These are phyloP conservation scores for Vandiemenella viatica DNA, from an alignment of 2,888 invertebrate species.

Conservation along the genomic window DNA sequence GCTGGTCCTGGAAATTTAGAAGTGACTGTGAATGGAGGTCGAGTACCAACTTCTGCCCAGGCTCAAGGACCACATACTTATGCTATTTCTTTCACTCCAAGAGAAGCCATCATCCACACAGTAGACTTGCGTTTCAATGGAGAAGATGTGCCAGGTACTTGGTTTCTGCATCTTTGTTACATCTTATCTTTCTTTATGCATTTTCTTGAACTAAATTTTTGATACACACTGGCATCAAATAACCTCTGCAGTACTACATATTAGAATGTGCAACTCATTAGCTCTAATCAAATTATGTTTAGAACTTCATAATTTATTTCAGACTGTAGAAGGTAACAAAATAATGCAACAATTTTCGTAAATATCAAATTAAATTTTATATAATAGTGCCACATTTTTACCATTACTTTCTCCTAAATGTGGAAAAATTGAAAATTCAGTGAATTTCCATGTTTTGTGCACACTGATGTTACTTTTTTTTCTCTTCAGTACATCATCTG, in stretches of 20 bases:
- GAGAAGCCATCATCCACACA: slow-evolving; percentile 77
- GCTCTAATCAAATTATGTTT: neutral
- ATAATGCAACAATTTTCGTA: too few species aligned
- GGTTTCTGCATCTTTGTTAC: too few species aligned
- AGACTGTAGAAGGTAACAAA: too few species aligned
- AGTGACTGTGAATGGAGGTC: slow-evolving; percentile 94
- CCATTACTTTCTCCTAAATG: too few species aligned
- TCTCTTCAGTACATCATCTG: too few species aligned
- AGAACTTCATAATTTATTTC: too few species aligned
- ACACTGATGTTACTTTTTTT: too few species aligned
- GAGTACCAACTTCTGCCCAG: slow-evolving; percentile 91
- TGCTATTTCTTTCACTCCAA: slow-evolving; percentile 91
- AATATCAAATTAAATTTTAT: too few species aligned
- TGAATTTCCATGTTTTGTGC: too few species aligned
- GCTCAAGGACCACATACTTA: slow-evolving; percentile 93
- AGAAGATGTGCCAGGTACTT: slow-evolving; percentile 78
- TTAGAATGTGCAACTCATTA: too few species aligned
- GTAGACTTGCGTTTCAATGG: slow-evolving; percentile 93
- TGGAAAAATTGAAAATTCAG: too few species aligned
- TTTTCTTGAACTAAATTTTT: neutral
- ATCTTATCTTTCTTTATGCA: neutral
- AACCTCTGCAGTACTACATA: neutral
- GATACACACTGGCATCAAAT: neutral
- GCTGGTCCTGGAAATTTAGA: slow-evolving; percentile 97
- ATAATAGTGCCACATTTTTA: too few species aligned